Evolutionary conservation across 2,797 vertebrate genomes (phyloP), one percentile per base, ranked within the genome.

Genomic region (Melanotaenia boesemani): DNA sequence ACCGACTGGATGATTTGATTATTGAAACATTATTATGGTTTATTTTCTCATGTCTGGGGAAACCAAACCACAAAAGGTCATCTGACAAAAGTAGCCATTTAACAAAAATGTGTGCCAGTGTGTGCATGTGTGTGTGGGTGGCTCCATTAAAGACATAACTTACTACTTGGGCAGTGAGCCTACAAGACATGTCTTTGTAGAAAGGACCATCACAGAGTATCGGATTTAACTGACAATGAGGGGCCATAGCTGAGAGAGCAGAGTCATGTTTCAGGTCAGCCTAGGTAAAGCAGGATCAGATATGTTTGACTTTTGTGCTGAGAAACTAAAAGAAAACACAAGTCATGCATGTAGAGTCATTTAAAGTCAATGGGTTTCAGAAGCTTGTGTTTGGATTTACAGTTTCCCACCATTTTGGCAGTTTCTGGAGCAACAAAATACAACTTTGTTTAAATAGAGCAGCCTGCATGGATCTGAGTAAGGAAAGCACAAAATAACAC

Each of bases 211-310:
- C 13, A 34, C 34, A 39, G 6, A 32, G 30, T 69, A 72, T 81
- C 84, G 59, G 64, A 72, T 84, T 82, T 67, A 70, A 26, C 57
- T 71, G 22, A 62, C 39, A 72, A 78, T 22, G 37, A 50, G 24
- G 1, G 50, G 30, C 24, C 2, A 15, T 44, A 44, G 41, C 69
- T 52, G 28, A 77, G 63, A 64, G 52, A 66, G 22, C 28, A 18
- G 66, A 52, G 79, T 74, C 75, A 32, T 7, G 20, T 82, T 76
- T 81, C 76, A 75, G 34, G 62, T 72, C 41, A 44, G 41, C 15
- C 16, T 44, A 1, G 22, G 22, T 57, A 0, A 50, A 57, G 59
- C 46, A 64, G 28, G 22, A 15, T 1, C 4, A 4, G 36, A 34
- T 5, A 15, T 61, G 16, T 22, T 67, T 26, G 55, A 36, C n/a